Conservation (phyloP, 1,140 invertebrate genomes). For the Hormaphis cornu region DNA sequence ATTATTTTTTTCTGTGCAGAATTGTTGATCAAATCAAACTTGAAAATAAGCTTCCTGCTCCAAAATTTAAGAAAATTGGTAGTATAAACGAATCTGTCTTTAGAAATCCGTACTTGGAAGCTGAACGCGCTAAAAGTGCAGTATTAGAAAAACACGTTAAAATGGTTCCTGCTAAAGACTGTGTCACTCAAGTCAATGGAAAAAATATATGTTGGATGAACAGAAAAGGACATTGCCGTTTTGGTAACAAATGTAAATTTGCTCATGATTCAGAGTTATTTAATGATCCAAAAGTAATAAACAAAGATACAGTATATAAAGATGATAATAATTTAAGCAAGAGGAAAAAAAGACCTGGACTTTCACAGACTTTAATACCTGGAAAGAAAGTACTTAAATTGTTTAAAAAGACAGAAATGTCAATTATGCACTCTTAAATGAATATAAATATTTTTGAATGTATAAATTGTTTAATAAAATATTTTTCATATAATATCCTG, state of each 20-base stretch:
- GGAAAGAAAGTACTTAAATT: constrained; percentile 76
- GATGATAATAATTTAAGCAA: background rate
- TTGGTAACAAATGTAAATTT: constrained; percentile 85
- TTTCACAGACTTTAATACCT: constrained; percentile 65
- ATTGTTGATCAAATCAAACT: background rate
- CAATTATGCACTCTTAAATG: background rate
- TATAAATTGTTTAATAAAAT: background rate
- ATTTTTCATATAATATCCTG: no score
- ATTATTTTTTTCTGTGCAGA: background rate
- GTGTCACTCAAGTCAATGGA: constrained; percentile 68
- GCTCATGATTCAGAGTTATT: constrained; percentile 67
- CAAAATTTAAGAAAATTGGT: constrained; percentile 27
- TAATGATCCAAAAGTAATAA: background rate
- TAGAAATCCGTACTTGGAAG: constrained; percentile 78
- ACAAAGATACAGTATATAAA: constrained; percentile 1
- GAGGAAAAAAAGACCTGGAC: constrained; percentile 57
- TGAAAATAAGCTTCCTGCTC: constrained; percentile 30
- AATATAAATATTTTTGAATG: background rate
- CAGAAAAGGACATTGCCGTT: constrained; percentile 76
- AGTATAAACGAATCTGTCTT: constrained; percentile 59
- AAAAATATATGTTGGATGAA: constrained; percentile 91
- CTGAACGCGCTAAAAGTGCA: constrained; percentile 75
- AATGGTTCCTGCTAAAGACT: constrained; percentile 67
- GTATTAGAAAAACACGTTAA: constrained; percentile 88
- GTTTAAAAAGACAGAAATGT: constrained; percentile 46